These are phyloP conservation scores for Mixornis gularis DNA, from an alignment of 2,113 vertebrate species.

Conservation along the genomic window DNA sequence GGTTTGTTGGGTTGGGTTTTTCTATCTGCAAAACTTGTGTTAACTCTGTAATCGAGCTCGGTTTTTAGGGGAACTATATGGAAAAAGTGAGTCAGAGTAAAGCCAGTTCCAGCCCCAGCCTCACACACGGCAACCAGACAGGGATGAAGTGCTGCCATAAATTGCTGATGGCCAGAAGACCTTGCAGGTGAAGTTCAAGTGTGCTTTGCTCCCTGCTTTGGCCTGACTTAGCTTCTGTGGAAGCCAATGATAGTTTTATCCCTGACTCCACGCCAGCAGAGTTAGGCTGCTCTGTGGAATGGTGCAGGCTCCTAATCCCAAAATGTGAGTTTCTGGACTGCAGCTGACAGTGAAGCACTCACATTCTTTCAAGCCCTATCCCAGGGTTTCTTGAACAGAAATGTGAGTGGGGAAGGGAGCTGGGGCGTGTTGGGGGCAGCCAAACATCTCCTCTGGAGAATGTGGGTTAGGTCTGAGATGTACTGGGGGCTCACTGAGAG, in stretches of 20 bases:
- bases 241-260: conserved; percentile 29
- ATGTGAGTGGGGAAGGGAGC: neutral
- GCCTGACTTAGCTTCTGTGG: neutral
- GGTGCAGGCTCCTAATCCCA: neutral
- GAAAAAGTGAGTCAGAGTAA: conserved; percentile 17
- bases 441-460: neutral
- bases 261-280: neutral
- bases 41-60: neutral
- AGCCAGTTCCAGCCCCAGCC: neutral
- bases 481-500: neutral
- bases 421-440: neutral
- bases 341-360: neutral
- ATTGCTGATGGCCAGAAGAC: neutral
- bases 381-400: neutral
- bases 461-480: neutral
- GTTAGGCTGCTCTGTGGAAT: neutral
- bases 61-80: neutral
- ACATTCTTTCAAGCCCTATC: neutral
- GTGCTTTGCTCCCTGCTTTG: neutral
- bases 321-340: neutral
- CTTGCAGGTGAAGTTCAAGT: conserved; percentile 19
- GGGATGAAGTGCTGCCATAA: conserved; percentile 2
- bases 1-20: neutral
- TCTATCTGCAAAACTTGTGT: neutral
- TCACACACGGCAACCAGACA: conserved; percentile 10